Conservation (phyloP, 2,888 invertebrate genomes). For the Drosophila rubida region DNA sequence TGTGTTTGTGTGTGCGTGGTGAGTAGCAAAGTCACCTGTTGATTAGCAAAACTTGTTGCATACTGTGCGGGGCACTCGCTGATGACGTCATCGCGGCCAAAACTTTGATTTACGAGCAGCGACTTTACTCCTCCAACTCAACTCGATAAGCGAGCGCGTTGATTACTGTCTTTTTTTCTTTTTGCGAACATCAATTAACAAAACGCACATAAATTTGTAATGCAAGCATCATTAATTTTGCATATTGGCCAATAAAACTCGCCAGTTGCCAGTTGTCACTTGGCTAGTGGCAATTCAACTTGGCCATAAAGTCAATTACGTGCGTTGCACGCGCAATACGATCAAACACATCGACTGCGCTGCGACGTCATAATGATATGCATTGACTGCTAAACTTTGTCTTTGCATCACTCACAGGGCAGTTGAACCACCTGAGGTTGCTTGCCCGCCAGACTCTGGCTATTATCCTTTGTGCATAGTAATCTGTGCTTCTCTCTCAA, state of each 20-base stretch:
- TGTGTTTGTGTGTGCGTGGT: constrained; percentile 54
- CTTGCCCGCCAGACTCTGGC: no score
- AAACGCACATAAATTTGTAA: constrained; percentile 49
- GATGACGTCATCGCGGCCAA: constrained; percentile 47
- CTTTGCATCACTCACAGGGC: constrained; percentile 12
- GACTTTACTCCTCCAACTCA: not conserved
- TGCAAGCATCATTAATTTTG: constrained; percentile 55
- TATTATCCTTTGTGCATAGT: no score
- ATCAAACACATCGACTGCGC: constrained; percentile 9
- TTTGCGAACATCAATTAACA: constrained; percentile 52
- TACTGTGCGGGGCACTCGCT: constrained; percentile 39
- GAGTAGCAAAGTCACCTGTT: constrained; percentile 69
- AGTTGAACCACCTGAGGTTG: not conserved
- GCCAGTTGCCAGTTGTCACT: constrained; percentile 13
- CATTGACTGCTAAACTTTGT: constrained; percentile 36
- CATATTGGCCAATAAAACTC: constrained; percentile 66
- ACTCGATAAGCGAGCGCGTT: constrained; percentile 20
- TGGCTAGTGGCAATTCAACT: constrained; percentile 47
- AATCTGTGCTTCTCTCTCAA: not conserved
- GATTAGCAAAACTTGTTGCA: constrained; percentile 72
- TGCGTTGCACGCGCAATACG: constrained; percentile 55
- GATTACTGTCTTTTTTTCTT: constrained; percentile 25
- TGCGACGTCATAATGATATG: constrained; percentile 41
- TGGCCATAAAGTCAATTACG: constrained; percentile 53
- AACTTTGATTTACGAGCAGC: constrained; percentile 45